Conservation (phyloP, 2,888 invertebrate species). For the Pimpla rufipes region DNA sequence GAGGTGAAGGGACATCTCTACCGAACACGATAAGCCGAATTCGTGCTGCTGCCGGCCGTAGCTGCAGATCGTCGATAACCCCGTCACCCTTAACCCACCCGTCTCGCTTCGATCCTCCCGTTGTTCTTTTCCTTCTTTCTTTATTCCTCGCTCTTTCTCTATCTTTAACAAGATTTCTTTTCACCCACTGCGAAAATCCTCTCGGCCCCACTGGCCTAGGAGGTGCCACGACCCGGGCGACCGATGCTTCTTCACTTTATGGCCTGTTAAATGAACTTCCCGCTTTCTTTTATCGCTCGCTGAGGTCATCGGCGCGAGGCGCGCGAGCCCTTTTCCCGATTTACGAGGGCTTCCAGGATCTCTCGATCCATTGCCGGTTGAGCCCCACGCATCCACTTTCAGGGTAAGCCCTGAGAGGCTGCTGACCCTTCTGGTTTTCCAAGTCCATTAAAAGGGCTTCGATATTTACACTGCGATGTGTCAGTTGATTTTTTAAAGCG, state of each 20-base stretch:
- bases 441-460: constrained; percentile 38
- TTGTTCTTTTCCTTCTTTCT: constrained; percentile 32
- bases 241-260: constrained; percentile 78
- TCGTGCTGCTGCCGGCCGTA: constrained; percentile 52
- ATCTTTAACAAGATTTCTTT: constrained; percentile 46
- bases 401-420: constrained; percentile 24
- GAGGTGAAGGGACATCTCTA: constrained; percentile 42
- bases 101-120: constrained; percentile 42
- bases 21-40: constrained; percentile 63
- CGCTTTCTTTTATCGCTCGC: constrained; percentile 82
- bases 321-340: constrained; percentile 73
- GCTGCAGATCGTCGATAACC: constrained; percentile 67
- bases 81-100: constrained; percentile 67
- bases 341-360: constrained; percentile 79
- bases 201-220: constrained; percentile 45
- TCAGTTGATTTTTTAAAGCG: constrained; percentile 31
- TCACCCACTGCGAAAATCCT: constrained; percentile 58
- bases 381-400: constrained; percentile 58
- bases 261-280: constrained; percentile 84
- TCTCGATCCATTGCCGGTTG: constrained; percentile 65
- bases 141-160: constrained; percentile 16
- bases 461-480: constrained; percentile 58
- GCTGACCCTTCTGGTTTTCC: constrained; percentile 55
- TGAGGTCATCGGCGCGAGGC: constrained; percentile 78
- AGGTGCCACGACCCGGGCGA: constrained; percentile 55